A percentile compares a stretch with the other conserved stretches of the same genome.
These are phyloP conservation scores for Antheraea assamensis DNA, from an alignment of 2,888 invertebrate genomes.

Conservation along the genomic window DNA sequence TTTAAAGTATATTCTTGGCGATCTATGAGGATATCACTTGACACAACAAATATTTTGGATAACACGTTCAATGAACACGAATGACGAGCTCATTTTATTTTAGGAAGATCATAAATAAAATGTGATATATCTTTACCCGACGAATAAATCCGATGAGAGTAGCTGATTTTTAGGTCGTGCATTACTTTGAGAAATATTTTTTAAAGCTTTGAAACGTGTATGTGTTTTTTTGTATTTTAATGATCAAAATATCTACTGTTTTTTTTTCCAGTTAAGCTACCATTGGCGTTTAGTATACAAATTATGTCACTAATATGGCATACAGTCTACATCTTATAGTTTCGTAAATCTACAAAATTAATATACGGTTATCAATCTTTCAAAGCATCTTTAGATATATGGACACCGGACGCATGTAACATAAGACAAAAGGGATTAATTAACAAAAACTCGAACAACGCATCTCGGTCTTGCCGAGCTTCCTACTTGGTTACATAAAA, in stretches of 20 bases:
- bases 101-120: constrained; percentile 26
- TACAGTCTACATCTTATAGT: not conserved
- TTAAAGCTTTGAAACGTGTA: not conserved
- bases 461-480: constrained; percentile 30
- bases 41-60: not conserved
- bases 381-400: not conserved
- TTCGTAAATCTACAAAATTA: not conserved
- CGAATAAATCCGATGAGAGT: constrained; percentile 30
- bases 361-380: not conserved
- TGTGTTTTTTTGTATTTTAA: not conserved
- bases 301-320: not conserved
- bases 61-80: not conserved
- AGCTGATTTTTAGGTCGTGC: not conserved
- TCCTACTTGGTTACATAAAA: constrained; percentile 34
- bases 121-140: constrained; percentile 30
- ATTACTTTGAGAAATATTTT: not conserved
- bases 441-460: constrained; percentile 27
- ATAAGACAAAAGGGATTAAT: not conserved
- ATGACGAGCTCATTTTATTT: not conserved
- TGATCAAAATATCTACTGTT: not conserved
- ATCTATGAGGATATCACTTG: not conserved
- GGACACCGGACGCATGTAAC: not conserved
- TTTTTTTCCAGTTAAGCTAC: not conserved
- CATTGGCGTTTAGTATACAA: not conserved
- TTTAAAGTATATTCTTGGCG: not conserved